These are phyloP conservation scores for Talpa occidentalis DNA, from an alignment of 2,113 vertebrate species.

Conservation along the genomic window DNA sequence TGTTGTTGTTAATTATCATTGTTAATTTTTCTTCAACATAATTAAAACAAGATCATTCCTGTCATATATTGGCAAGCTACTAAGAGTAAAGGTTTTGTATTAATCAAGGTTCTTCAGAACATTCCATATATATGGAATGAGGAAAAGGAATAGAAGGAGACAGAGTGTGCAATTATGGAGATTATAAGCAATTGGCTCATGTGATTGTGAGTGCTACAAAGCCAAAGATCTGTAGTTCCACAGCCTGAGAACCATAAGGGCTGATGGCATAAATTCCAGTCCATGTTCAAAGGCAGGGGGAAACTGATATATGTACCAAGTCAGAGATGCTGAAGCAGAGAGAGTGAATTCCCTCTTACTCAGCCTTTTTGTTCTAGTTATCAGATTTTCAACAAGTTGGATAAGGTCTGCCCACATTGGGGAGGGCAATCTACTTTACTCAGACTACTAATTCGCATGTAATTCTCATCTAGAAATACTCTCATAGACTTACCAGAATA, in stretches of 20 bases:
- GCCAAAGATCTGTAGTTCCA: not conserved
- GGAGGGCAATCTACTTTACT: not conserved
- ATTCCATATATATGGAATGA: not conserved
- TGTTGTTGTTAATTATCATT: not conserved
- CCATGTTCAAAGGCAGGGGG: not conserved
- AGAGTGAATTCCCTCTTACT: not conserved
- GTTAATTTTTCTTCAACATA: slow-evolving; percentile 24
- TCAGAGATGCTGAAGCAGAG: not conserved
- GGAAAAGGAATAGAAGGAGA: not conserved
- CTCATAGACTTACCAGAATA: not conserved
- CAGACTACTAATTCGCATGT: not conserved
- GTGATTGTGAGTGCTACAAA: not conserved
- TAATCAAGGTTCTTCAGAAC: not conserved
- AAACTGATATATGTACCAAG: not conserved
- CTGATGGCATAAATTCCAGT: not conserved
- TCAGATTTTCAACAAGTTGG: not conserved
- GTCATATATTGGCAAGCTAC: slow-evolving; percentile 3
- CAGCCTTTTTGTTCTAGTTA: not conserved
- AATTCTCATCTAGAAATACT: not conserved
- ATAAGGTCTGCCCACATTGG: not conserved
- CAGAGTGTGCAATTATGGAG: not conserved
- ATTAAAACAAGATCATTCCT: slow-evolving; percentile 18
- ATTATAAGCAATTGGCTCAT: not conserved
- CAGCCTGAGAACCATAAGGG: not conserved
- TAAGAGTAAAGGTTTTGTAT: slow-evolving; percentile 20